Conservation (phyloP, 1,140 invertebrate genomes). For the Bemisia tabaci region DNA sequence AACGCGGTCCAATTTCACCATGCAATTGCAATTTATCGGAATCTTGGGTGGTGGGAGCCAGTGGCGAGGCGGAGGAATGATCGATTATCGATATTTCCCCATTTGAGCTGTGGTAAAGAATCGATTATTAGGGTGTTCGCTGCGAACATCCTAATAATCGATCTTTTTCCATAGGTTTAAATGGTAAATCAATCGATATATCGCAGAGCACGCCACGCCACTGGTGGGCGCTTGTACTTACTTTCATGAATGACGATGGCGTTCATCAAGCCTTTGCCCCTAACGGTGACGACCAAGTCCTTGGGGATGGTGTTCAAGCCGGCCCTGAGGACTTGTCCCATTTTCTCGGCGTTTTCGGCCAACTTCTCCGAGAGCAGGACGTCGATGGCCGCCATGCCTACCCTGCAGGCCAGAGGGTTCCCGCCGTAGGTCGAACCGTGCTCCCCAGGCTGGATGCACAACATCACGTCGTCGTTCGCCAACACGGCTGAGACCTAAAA, state of each 20-base stretch:
- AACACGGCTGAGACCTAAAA: constrained; percentile 53
- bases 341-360: constrained; percentile 49
- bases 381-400: constrained; percentile 42
- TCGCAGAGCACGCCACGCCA: too few relatives aligned
- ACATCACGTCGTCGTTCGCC: constrained; percentile 54
- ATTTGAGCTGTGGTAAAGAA: too few relatives aligned
- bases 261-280: constrained; percentile 61
- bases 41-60: too few relatives aligned
- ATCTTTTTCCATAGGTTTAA: too few relatives aligned
- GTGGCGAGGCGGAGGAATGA: too few relatives aligned
- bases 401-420: constrained; percentile 60
- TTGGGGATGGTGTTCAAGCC: constrained; percentile 45
- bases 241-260: constrained; percentile 57
- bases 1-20: too few relatives aligned
- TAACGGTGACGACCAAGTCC: constrained; percentile 44
- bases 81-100: too few relatives aligned
- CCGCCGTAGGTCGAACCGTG: constrained; percentile 79
- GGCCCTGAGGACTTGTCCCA: constrained; percentile 48
- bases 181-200: too few relatives aligned
- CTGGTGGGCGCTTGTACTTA: too few relatives aligned
- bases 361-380: constrained; percentile 58
- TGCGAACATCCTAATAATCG: too few relatives aligned
- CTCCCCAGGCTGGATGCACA: constrained; percentile 57
- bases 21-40: too few relatives aligned
- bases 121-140: too few relatives aligned